phyloP scores from a whole-genome alignment of 1,140 invertebrate genomes.

The Lineus longissimus region DNA sequence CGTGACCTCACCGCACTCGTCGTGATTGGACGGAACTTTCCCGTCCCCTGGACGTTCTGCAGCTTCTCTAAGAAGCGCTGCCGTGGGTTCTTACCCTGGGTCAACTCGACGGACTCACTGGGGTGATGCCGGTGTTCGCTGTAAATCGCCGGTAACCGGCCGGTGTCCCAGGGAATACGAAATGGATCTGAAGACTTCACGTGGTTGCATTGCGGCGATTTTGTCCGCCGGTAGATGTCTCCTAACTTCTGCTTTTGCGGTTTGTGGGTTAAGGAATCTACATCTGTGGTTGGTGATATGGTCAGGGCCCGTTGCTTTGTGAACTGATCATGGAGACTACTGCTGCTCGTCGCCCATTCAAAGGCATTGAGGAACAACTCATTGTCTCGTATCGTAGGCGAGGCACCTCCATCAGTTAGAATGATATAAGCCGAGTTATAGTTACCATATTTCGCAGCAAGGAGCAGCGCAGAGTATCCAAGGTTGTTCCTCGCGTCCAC shows the following conservation, averaged over 20 bases:
- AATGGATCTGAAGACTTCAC: constrained; percentile 11
- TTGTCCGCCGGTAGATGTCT: constrained; percentile 30
- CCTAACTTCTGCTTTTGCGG: constrained; percentile 1
- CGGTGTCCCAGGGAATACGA: constrained; percentile 9
- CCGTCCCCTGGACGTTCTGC: constrained; percentile 22
- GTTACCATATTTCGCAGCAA: constrained; percentile 43
- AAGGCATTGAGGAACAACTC: constrained; percentile 40
- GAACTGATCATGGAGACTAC: constrained; percentile 10
- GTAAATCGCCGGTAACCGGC: constrained; percentile 1
- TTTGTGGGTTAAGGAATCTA: constrained; percentile 11
- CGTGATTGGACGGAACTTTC: constrained; percentile 21
- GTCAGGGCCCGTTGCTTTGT: neutral
- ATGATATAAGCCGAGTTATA: constrained; percentile 40
- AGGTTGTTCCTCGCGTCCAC: constrained; percentile 42
- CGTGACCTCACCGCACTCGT: constrained; percentile 8
- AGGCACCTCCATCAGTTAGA: constrained; percentile 33
- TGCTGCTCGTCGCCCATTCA: constrained; percentile 37
- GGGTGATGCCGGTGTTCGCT: constrained; percentile 11
- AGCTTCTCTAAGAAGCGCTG: constrained; percentile 35
- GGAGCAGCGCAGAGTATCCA: constrained; percentile 44
- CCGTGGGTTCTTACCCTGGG: constrained; percentile 34
- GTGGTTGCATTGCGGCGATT: constrained; percentile 24
- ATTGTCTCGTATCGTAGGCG: constrained; percentile 36
- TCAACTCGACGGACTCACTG: constrained; percentile 25
- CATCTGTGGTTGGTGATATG: constrained; percentile 12